Percentiles rank a stretch among this genome's conserved stretches.
phyloP scores from a whole-genome alignment of 1,140 invertebrate genomes.

The Hermatobates lingyangjiaoensis region DNA sequence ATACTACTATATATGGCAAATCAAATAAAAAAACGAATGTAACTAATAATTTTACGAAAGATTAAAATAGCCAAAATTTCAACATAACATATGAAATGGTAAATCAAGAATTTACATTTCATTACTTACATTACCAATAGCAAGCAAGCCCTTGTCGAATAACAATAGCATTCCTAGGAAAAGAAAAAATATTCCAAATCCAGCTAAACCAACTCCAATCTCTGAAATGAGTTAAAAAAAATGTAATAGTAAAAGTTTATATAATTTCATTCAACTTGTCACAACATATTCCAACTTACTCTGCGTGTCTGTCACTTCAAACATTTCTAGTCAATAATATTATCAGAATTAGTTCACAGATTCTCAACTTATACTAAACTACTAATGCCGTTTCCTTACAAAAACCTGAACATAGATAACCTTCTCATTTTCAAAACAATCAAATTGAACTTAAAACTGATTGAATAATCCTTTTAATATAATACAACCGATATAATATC shows the following conservation, averaged over 20 bases:
- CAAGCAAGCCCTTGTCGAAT: conserved; percentile 94
- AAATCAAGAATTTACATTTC: not conserved
- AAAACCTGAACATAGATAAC: not conserved
- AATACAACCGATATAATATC: not conserved
- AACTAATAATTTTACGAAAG: no score
- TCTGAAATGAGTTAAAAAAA: conserved; percentile 38
- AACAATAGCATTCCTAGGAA: conserved; percentile 86
- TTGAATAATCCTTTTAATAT: not conserved
- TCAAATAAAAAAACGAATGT: no score
- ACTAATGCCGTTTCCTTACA: not conserved
- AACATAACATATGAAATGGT: no score
- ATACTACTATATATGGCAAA: no score
- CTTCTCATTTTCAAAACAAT: not conserved
- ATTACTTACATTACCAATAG: conserved; percentile 88
- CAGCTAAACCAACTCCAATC: conserved; percentile 91
- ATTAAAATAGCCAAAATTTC: no score
- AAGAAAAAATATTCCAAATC: conserved; percentile 89
- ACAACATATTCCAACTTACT: not conserved
- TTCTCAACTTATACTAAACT: not conserved
- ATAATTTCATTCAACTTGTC: not conserved
- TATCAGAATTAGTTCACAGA: not conserved
- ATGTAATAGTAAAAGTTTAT: not conserved
- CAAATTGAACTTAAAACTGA: not conserved
- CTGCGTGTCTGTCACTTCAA: not conserved
- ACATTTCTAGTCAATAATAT: not conserved